A percentile compares a stretch with the other conserved stretches of the same genome.
Conservation (phyloP, 2,113 vertebrate species). For the Rostratula benghalensis region DNA sequence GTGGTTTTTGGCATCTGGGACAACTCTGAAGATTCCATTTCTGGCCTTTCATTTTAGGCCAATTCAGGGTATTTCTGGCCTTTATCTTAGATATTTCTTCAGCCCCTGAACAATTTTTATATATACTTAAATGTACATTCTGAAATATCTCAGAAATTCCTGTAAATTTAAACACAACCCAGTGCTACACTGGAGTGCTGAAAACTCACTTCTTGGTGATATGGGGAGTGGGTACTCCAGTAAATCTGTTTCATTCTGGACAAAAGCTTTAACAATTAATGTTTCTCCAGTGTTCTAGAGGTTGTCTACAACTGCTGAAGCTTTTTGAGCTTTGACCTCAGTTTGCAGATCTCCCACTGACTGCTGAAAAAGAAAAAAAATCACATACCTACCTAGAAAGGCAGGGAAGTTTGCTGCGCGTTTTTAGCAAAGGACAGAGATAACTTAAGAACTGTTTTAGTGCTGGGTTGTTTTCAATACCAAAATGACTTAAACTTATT, state of each 20-base stretch:
- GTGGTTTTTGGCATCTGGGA: slow-evolving; percentile 4
- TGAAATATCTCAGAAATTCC: neutral
- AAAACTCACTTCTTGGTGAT: neutral
- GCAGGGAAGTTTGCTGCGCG: neutral
- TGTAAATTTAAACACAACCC: neutral
- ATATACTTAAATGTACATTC: neutral
- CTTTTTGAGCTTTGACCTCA: neutral
- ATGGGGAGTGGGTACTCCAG: neutral
- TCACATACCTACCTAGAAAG: neutral
- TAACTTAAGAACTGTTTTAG: neutral
- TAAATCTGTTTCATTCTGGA: neutral
- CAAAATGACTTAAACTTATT: neutral
- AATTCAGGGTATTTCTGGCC: neutral
- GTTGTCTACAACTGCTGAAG: neutral
- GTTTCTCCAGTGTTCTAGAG: neutral
- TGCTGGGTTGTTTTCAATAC: neutral
- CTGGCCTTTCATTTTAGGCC: neutral
- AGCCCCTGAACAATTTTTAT: neutral
- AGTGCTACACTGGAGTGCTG: neutral
- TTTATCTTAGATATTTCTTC: neutral
- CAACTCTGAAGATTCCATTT: neutral
- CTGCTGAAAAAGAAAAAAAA: neutral
- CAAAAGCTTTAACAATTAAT: neutral
- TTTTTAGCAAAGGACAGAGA: neutral
- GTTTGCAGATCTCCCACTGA: neutral